Conservation (phyloP, 2,113 vertebrate genomes). For the Dromiciops gliroides region DNA sequence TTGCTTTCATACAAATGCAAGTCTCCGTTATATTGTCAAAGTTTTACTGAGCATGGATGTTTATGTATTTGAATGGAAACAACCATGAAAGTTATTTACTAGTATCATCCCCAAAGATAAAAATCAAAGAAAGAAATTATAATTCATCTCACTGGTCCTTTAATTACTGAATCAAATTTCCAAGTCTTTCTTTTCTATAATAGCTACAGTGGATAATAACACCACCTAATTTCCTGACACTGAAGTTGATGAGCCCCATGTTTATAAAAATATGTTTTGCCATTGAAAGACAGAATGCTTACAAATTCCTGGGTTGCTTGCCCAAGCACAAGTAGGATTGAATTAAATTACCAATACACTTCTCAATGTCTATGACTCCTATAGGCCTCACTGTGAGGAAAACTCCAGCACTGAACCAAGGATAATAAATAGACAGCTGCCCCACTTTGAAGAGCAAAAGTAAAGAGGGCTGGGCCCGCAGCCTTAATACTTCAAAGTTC, state of each 20-base stretch:
- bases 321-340: neutral
- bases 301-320: neutral
- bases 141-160: slow-evolving; percentile 36
- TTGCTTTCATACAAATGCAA: neutral
- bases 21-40: neutral
- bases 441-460: neutral
- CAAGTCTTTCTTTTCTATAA: slow-evolving; percentile 32
- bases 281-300: slow-evolving; percentile 17
- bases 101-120: neutral
- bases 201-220: slow-evolving; percentile 16
- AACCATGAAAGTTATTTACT: neutral
- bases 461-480: neutral
- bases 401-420: neutral
- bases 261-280: slow-evolving; percentile 38
- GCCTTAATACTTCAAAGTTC: neutral
- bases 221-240: slow-evolving; percentile 19
- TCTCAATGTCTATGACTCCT: neutral
- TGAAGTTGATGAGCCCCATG: slow-evolving; percentile 12
- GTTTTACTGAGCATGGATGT: neutral
- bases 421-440: neutral
- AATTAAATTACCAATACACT: neutral
- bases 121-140: neutral
- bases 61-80: neutral
- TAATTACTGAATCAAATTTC: slow-evolving; percentile 41
- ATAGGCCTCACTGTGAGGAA: neutral